A percentile compares a stretch with the other conserved stretches of the same genome.
These are phyloP conservation scores for Drosophila meridiana DNA, from an alignment of 2,888 invertebrate species.

Conservation along the genomic window DNA sequence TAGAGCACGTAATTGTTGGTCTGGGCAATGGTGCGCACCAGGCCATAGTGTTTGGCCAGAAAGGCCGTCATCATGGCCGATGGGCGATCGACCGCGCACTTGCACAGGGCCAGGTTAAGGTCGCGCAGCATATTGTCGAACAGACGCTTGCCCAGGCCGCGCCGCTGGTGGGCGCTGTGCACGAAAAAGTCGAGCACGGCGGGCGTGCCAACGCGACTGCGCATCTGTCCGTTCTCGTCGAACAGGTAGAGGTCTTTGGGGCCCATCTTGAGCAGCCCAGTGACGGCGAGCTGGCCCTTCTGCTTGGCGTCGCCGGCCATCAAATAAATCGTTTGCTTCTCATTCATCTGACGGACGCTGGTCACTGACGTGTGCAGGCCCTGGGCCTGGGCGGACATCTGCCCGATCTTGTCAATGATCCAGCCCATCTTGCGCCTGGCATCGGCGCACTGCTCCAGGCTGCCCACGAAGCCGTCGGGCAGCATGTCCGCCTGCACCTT, in stretches of 20 bases:
- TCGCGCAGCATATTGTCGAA: conserved; percentile 94
- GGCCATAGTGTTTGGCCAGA: conserved; percentile 91
- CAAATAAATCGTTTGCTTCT: conserved; percentile 72
- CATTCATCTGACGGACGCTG: conserved; percentile 87
- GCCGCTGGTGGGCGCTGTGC: conserved; percentile 91
- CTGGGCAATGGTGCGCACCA: conserved; percentile 88
- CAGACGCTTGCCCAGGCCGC: conserved; percentile 92
- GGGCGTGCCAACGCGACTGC: conserved; percentile 90
- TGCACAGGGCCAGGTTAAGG: conserved; percentile 88
- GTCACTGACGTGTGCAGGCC: conserved; percentile 89
- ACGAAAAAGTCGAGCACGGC: conserved; percentile 97
- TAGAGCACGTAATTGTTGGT: conserved; percentile 94
- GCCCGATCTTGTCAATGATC: conserved; percentile 89
- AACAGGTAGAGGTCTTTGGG: conserved; percentile 93
- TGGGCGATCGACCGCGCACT: conserved; percentile 95
- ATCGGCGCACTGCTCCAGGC: neutral
- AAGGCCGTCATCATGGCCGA: conserved; percentile 94
- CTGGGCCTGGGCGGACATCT: conserved; percentile 90
- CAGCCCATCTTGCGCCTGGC: conserved; percentile 74
- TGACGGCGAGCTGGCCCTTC: conserved; percentile 86
- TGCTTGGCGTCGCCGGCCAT: conserved; percentile 82
- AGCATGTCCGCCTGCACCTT: conserved; percentile 22
- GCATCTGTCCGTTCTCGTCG: conserved; percentile 88
- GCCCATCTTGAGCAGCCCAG: conserved; percentile 95
- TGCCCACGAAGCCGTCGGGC: neutral